Evolutionary conservation across 2,797 vertebrate species (phyloP), one percentile per base, ranked within the genome.

Genomic region (Lates japonicus): DNA sequence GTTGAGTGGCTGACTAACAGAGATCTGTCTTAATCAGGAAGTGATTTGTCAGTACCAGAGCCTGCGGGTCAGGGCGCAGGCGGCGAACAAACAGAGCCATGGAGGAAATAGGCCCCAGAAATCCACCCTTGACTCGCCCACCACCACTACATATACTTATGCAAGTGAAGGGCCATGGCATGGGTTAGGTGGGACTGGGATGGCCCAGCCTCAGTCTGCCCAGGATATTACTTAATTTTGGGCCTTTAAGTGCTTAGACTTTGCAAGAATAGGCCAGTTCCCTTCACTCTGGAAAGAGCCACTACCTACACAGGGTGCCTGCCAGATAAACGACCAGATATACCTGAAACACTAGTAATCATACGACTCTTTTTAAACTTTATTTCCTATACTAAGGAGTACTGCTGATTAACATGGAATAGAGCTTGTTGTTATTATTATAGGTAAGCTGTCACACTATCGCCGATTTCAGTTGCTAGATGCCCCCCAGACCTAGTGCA

Each of bases 21-120:
- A 98, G 97, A 99, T 99, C 99, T 98, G 97, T 99, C 98, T 99
- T 99, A 99, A 99, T 99, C 98, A 99, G 97, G n/a, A 97, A 98
- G 97, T 99, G 97, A 99, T 99, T 98, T 99, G 97, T 98, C 97
- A 97, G 98, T 98, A 97, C 97, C 97, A 97, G 97, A 98, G 97
- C 96, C 94, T 95, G 94, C 94, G 93, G 96, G 98, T 99, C 98
- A 98, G 98, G 97, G 96, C 97, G 89, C 95, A 93, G 90, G 95
- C 96, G 92, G 98, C 98, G 97, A 99, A 98, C 99, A 98, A 99
- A 98, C 97, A 98, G 96, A 96, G 96, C 94, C 96, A n/a, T 96
- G 96, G 96, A 94, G 93, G 95, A 96, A 97, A 97, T 97, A 97
- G 97, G 94, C 95, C 96, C 96, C 95, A 96, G 97, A 97, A 98